Percentiles rank a stretch among this genome's conserved stretches.
Conservation (phyloP, 2,888 invertebrate species). For the Noctua pronuba region DNA sequence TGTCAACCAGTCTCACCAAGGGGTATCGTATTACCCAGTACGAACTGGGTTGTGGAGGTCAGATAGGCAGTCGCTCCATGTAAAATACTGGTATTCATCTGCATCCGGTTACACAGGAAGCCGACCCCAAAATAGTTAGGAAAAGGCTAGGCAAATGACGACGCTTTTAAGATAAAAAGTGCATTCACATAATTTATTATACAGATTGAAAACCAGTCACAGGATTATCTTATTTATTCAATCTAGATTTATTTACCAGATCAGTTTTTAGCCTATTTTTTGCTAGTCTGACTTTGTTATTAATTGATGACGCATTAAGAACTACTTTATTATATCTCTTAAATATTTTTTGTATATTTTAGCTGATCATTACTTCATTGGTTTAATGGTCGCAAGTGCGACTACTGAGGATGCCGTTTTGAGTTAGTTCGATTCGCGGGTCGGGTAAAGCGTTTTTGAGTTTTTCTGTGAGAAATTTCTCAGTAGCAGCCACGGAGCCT, state of each 20-base stretch:
- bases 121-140: too few species aligned
- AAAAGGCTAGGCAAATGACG: too few species aligned
- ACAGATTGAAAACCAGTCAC: neutral
- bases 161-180: neutral
- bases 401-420: neutral
- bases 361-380: too few species aligned
- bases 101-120: too few species aligned
- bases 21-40: too few species aligned
- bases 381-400: too few species aligned
- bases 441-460: neutral
- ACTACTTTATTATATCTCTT: neutral
- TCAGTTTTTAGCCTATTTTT: neutral
- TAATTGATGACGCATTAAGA: neutral
- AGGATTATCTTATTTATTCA: neutral
- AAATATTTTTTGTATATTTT: too few species aligned
- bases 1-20: too few species aligned
- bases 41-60: too few species aligned
- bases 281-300: neutral
- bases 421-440: neutral
- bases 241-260: neutral
- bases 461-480: neutral
- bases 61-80: too few species aligned
- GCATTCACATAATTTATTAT: neutral
- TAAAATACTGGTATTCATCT: too few species aligned
- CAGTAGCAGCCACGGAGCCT: too few species aligned